Base-by-base conservation (phyloP, 1,140 invertebrate genomes). In the Hycleus cichorii region DNA sequence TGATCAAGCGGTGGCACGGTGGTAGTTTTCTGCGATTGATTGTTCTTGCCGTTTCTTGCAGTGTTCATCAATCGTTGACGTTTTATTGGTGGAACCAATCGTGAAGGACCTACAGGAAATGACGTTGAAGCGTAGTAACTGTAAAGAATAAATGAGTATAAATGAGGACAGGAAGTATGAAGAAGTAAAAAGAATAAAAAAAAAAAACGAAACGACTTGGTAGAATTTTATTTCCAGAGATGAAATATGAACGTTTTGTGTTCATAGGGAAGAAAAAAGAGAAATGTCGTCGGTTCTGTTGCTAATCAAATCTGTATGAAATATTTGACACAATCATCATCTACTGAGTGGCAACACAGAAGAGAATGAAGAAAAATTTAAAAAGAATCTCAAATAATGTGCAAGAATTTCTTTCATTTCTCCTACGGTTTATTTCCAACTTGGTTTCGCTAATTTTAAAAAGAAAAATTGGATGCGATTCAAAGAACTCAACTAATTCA, bases 41-140 rank as follows among this genome's bases (percentile, higher is more conserved):
- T 70, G 52, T 50, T 68, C 60, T 74, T 74, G 49, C 64, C 66
- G 60, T 67, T 73, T 65, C 72, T 64, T 45, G 65, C 62, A 32
- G 71, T 65, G 40, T 66, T 60, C 71, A 73, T 72, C 52, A 74
- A 62, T 58, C 72, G 64, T 58, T 71, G 71, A 44, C 72, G 54
- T 64, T 74, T 74, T 44, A 74, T 54, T 38, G 72, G 71, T n/a
- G 71, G 71, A 40, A 71, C 69, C 11, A 74, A 59, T 58, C 71
- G 58, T 8, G 69, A 66, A 24, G 72, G 70, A 24, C 70, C 72
- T 25, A 73, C 69, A 8, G 72, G 70, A 63, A 74, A 74, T n/a
- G 70, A 64, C 12, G 72, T 71, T 18, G 72, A 74, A 39, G 72
- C 72, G 62, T 74, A 74, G 58, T 74, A 74, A 67, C 72, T 74